Evolutionary conservation across 2,888 invertebrate genomes (phyloP).

Genomic region (Idaea straminata): DNA sequence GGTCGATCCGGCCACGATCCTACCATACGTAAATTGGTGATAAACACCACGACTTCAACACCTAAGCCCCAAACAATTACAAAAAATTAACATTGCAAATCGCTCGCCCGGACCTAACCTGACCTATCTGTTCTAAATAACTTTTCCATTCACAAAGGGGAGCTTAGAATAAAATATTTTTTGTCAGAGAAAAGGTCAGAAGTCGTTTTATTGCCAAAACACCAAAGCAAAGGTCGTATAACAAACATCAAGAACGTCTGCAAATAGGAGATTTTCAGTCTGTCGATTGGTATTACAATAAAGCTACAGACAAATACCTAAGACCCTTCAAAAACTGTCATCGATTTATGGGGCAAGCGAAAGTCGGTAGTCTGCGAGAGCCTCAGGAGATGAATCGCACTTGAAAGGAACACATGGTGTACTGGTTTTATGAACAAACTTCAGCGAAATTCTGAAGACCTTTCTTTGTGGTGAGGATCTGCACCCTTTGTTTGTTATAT

Average conservation of each 20-base stretch:
- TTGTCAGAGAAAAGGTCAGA: constrained; percentile 1
- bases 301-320: background rate
- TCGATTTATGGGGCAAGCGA: background rate
- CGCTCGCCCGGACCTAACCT: background rate
- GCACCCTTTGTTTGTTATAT: constrained; percentile 7
- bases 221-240: constrained; percentile 17
- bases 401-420: background rate
- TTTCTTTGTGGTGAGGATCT: constrained; percentile 13
- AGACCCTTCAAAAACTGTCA: background rate
- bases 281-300: background rate
- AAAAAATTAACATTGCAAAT: background rate
- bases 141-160: background rate
- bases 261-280: background rate
- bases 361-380: background rate
- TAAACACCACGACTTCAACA: too few relatives aligned
- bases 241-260: constrained; percentile 6
- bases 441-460: constrained; percentile 14
- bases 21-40: too few relatives aligned
- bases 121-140: background rate
- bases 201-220: constrained; percentile 16
- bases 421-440: constrained; percentile 16
- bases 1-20: too few relatives aligned
- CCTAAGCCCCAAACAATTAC: background rate
- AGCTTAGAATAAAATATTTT: background rate
- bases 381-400: background rate